phyloP scores from a whole-genome alignment of 2,888 invertebrate species.

The Ceramica pisi region DNA sequence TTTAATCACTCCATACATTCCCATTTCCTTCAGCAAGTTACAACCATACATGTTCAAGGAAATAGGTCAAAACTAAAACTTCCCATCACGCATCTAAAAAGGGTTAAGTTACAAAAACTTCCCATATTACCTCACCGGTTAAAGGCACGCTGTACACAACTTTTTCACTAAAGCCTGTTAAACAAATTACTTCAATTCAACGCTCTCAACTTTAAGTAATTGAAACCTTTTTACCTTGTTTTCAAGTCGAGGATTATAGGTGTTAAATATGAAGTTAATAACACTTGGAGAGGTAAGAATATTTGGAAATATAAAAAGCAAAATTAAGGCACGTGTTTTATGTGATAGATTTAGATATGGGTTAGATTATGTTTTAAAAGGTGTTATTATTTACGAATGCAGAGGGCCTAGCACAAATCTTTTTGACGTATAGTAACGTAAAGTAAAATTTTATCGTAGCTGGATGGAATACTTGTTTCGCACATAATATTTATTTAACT shows the following conservation, averaged over 20 bases:
- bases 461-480: too few relatives aligned
- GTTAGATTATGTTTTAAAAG: too few relatives aligned
- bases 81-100: not conserved
- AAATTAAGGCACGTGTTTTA: not conserved
- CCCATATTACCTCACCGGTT: constrained; percentile 14
- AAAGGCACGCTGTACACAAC: constrained; percentile 23
- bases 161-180: constrained; percentile 48
- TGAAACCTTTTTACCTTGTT: constrained; percentile 50
- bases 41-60: not conserved
- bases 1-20: too few relatives aligned
- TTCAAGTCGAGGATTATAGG: constrained; percentile 43
- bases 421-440: too few relatives aligned
- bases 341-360: too few relatives aligned
- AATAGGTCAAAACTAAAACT: constrained; percentile 20
- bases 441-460: too few relatives aligned
- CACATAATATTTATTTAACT: too few relatives aligned
- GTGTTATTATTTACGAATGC: too few relatives aligned
- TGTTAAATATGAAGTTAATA: constrained; percentile 49
- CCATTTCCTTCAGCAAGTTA: not conserved
- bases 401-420: too few relatives aligned
- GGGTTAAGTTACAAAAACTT: constrained; percentile 19
- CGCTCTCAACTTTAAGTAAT: constrained; percentile 41
- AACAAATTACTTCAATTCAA: constrained; percentile 55
- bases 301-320: constrained; percentile 25
- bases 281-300: constrained; percentile 30